These are phyloP conservation scores for Nesospiza acunhae DNA, from an alignment of 2,113 vertebrate genomes.

Conservation along the genomic window DNA sequence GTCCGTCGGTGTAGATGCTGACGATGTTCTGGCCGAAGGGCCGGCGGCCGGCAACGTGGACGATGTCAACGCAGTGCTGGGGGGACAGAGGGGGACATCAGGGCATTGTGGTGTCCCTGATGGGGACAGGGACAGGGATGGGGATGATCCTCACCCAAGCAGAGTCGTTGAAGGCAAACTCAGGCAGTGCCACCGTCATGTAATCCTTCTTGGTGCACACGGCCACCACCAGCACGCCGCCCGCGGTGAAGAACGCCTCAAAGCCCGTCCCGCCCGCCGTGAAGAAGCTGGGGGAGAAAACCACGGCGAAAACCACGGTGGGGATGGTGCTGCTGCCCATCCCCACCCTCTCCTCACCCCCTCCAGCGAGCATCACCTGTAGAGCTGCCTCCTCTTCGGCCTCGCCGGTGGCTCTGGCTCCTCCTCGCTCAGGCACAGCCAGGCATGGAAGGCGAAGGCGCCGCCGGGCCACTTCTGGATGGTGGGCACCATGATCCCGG, in stretches of 20 bases:
- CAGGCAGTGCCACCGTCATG: constrained; percentile 86
- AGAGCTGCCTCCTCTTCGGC: constrained; percentile 91
- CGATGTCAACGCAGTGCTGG: constrained; percentile 88
- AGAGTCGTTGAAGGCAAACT: constrained; percentile 82
- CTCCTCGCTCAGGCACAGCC: constrained; percentile 88
- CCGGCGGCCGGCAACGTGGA: constrained; percentile 87
- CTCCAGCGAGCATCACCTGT: constrained; percentile 78
- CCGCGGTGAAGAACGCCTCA: constrained; percentile 91
- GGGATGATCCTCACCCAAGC: constrained; percentile 81
- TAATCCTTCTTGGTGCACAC: constrained; percentile 98
- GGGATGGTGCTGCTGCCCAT: not conserved
- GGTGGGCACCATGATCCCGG: constrained; percentile 94
- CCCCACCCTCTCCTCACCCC: not conserved
- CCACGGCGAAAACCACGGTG: rapidly evolving
- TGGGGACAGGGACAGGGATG: rapidly evolving
- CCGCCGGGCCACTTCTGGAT: constrained; percentile 91
- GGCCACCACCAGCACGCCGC: constrained; percentile 91
- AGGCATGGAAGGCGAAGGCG: constrained; percentile 92
- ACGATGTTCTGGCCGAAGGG: constrained; percentile 94
- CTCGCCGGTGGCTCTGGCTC: not conserved
- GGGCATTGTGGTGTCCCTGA: rapidly evolving
- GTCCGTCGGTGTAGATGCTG: constrained; percentile 87
- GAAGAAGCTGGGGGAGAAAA: constrained; percentile 83
- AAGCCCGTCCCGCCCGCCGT: constrained; percentile 89
- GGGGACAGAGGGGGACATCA: not conserved